Evolutionary conservation across 2,797 vertebrate species (phyloP).

Genomic region (Rhynchotus rufescens): DNA sequence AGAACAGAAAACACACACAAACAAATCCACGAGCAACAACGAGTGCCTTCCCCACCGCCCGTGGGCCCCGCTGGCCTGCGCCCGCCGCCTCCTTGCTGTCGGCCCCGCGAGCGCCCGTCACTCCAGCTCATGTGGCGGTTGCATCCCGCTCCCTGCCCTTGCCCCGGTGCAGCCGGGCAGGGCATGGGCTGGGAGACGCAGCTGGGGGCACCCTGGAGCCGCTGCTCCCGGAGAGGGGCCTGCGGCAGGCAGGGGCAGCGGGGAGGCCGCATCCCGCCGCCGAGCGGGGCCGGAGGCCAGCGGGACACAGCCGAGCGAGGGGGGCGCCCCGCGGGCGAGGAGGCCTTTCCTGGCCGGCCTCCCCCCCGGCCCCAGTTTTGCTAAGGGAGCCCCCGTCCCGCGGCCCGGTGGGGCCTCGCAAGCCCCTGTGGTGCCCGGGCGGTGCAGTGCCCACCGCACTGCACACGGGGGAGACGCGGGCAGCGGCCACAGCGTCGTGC

Average conservation of each 20-base stretch:
- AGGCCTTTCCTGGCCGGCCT: background rate
- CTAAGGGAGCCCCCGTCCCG: too few relatives aligned
- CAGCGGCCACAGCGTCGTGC: too few relatives aligned
- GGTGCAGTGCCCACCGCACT: too few relatives aligned
- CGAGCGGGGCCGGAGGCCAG: background rate
- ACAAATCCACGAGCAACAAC: constrained; percentile 22
- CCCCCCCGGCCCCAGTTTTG: background rate
- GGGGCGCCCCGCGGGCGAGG: too few relatives aligned
- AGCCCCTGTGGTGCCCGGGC: background rate
- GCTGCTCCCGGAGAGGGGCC: background rate
- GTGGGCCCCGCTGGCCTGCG: fast-evolving
- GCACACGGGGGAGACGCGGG: too few relatives aligned
- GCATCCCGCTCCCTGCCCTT: too few relatives aligned
- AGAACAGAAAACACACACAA: background rate
- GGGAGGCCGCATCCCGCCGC: background rate
- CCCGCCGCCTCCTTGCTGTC: too few relatives aligned
- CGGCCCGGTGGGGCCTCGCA: too few relatives aligned
- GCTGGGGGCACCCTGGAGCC: background rate
- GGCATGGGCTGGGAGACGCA: background rate
- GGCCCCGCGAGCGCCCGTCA: too few relatives aligned
- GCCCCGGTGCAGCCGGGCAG: too few relatives aligned
- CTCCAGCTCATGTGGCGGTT: too few relatives aligned
- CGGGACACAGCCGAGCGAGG: background rate
- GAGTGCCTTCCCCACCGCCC: constrained; percentile 65
- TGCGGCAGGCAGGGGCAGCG: too few relatives aligned